Evolutionary conservation across 2,797 vertebrate species (phyloP), one percentile per base, ranked within the genome.

Genomic region (Malurus leucopterus): DNA sequence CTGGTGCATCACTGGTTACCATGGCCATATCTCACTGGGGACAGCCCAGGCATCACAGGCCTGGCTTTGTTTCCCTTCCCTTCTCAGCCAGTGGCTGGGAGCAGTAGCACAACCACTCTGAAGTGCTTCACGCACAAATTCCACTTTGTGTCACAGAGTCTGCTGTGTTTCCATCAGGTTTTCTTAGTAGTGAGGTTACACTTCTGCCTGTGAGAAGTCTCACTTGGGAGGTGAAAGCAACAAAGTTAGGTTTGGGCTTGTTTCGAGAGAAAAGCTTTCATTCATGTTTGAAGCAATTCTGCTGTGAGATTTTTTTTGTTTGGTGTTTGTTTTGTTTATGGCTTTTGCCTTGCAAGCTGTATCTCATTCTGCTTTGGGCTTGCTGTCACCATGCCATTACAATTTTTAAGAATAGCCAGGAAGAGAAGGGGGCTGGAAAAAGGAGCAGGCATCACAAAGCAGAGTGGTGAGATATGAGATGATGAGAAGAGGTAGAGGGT

Each of bases 331-430:
- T 49, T 78, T 86, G 38, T 86, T 89, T 76, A 46, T 1, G 3
- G 17, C 64, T 88, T 89, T 84, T 91, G 59, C 80, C 76, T 3
- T 86, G 68, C 57, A 93, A 88, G 75, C 44, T 67, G 41, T 57
- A 36, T 80, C 32, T 84, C 29, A 3, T 73, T 62, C 57, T 86
- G 50, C 19, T 89, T 87, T 63, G 51, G 43, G 29, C 49, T 78
- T 38, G 34, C 87, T 93, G 86, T 84, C 88, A 27, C 44, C 44
- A 3, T 76, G 57, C 32, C 61, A 30, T 82, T 82, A 30, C 47
- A n/a, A 70, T 57, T 91, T 70, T 82, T 54, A 89, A 85, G 87
- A 84, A 62, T 51, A 93, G 62, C 44, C 70, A 84, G 86, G 63
- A 81, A 44, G 24, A 22, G n/a, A 9, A 6, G 1, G 8, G 11